phyloP scores from a whole-genome alignment of 2,888 invertebrate species.

The Heliothis peltigera region DNA sequence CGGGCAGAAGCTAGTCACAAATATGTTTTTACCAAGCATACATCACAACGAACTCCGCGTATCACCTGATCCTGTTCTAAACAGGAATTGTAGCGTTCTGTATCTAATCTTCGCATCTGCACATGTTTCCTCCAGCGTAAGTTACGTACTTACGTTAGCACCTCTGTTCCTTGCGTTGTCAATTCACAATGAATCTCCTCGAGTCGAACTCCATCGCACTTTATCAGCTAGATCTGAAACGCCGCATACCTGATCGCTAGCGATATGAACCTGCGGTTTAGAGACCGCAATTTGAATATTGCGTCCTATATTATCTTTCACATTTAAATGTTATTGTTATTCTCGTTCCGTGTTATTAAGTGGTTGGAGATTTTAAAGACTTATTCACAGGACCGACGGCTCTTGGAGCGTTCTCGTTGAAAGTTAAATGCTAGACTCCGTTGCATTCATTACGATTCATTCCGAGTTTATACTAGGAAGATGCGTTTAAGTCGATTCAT shows the following conservation, averaged over 20 bases:
- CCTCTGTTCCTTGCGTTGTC: slow-evolving; percentile 73
- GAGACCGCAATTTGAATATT: slow-evolving; percentile 70
- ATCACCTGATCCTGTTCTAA: slow-evolving; percentile 73
- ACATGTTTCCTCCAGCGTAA: slow-evolving; percentile 77
- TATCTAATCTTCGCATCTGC: slow-evolving; percentile 85
- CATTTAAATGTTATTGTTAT: slow-evolving; percentile 56
- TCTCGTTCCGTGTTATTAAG: slow-evolving; percentile 47
- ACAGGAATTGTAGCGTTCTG: slow-evolving; percentile 78
- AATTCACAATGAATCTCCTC: slow-evolving; percentile 78
- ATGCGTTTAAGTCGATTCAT: slow-evolving; percentile 4
- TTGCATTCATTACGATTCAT: background rate
- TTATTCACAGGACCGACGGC: slow-evolving; percentile 18
- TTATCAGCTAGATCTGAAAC: slow-evolving; percentile 81
- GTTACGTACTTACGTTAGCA: slow-evolving; percentile 68
- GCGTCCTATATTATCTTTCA: slow-evolving; percentile 49
- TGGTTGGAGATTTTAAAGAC: slow-evolving; percentile 23
- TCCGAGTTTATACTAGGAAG: slow-evolving; percentile 5
- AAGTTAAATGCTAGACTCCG: background rate
- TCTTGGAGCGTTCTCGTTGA: slow-evolving; percentile 8
- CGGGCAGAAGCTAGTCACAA: too few relatives aligned
- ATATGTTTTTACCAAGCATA: slow-evolving; percentile 37
- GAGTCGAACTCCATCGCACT: slow-evolving; percentile 71
- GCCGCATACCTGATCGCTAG: slow-evolving; percentile 78
- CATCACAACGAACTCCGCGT: slow-evolving; percentile 68
- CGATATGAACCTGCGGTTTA: slow-evolving; percentile 65